Evolutionary conservation across 1,140 invertebrate genomes (phyloP), one percentile per base, ranked within the genome.

Genomic region (Brachionus koreanus): DNA sequence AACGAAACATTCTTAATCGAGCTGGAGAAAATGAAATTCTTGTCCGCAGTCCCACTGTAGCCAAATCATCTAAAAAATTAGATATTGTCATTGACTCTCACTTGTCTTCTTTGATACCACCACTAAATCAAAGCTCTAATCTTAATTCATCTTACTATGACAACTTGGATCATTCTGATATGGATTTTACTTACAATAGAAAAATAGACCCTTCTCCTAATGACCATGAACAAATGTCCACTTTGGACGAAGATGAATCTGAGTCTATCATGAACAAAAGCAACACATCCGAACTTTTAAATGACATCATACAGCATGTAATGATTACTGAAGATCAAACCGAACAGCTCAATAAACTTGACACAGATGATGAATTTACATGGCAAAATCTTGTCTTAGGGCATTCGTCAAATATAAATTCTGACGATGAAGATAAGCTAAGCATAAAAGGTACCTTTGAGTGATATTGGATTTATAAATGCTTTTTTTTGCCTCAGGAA

Each of bases 261-360:
- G 35, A 69, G 13, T 69, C 65, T 37, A 9, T 39, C 13, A 37
- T 69, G 29, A 39, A 69, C 35, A 69, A 69, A 69, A 69, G 65
- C 37, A 37, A 37, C 37, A 69, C 65, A 16, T 69, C 74, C 25
- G 74, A 77, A 33, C 19, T 29, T 23, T 43, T 79, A 19, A 79
- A 79, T 43, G 76, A 79, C 49, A 61, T 79, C 12, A 79, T 79
- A 12, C 33, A 65, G 12, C 76, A 79, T 61, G 76, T 79, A 9
- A 39, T 65, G 49, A 79, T 37, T 19, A 16, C 76, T n/a, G 25
- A 57, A 9, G 39, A 43, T 61, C 49, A 79, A 43, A 29, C 76
- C 23, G 76, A 79, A 61, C 16, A 79, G n/a, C 29, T 79, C 2
- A 43, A 79, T 39, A 79, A 79, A 25, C 29, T 79, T 0, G 76